Evolutionary conservation across 1,140 invertebrate species (phyloP).

Genomic region (Sminthurides bifidus): DNA sequence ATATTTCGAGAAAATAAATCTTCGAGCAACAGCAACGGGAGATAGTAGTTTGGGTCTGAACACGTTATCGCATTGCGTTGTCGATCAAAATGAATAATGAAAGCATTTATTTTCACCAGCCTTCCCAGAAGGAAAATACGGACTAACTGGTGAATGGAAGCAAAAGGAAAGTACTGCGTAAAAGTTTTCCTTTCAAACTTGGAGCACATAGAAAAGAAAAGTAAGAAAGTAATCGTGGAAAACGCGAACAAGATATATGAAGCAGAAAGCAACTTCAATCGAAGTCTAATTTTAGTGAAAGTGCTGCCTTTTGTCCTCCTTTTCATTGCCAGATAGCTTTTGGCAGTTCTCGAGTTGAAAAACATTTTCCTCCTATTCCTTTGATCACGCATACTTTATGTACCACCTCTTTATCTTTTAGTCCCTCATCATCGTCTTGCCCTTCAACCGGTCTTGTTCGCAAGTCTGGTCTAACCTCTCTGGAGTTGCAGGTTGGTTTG

Average conservation of each 20-base stretch:
- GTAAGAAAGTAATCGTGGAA: constrained; percentile 27
- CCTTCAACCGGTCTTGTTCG: no score
- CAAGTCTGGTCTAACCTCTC: no score
- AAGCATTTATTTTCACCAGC: constrained; percentile 20
- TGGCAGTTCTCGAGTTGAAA: constrained; percentile 30
- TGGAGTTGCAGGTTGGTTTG: no score
- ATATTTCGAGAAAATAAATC: no score
- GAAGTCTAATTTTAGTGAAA: constrained; percentile 32
- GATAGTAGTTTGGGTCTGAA: no score
- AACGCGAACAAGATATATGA: constrained; percentile 28
- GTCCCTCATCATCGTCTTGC: no score
- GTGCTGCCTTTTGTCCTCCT: constrained; percentile 29
- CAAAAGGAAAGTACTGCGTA: background rate
- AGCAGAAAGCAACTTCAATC: constrained; percentile 31
- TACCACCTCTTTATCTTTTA: no score
- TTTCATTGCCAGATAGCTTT: constrained; percentile 31
- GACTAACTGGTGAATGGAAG: background rate
- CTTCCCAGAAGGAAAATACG: background rate
- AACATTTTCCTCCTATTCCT: constrained; percentile 27
- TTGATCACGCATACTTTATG: constrained; percentile 30
- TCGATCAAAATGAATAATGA: constrained; percentile 25
- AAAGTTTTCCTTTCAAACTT: background rate
- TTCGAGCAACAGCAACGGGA: no score
- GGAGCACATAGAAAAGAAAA: constrained; percentile 4
- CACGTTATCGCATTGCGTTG: constrained; percentile 1